Conservation (phyloP, 2,113 vertebrate genomes). For the Apteryx mantelli region DNA sequence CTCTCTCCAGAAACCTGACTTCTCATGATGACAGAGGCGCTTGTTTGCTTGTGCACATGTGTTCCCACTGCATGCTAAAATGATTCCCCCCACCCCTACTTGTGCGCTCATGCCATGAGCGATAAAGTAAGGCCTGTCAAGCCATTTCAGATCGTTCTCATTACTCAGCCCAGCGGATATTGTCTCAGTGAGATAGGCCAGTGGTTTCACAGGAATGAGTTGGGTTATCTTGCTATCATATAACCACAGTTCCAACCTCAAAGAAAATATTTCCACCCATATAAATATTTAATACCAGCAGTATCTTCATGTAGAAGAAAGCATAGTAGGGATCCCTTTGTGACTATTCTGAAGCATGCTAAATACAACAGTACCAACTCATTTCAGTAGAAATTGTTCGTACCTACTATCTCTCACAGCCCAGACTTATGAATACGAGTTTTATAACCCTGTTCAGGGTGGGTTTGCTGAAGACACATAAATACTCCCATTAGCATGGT, state of each 20-base stretch:
- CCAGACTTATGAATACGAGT: background rate
- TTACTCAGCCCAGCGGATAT: background rate
- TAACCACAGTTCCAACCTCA: background rate
- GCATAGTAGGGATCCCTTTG: background rate
- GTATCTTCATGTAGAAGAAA: background rate
- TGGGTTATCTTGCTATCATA: background rate
- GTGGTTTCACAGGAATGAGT: background rate
- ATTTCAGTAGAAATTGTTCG: background rate
- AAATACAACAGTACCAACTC: background rate
- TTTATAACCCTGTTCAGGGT: background rate
- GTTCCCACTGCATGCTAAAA: background rate
- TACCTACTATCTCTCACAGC: background rate
- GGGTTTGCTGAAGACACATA: background rate
- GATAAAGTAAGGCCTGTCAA: background rate
- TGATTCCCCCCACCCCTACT: background rate
- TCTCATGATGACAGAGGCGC: background rate
- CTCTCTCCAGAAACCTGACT: background rate
- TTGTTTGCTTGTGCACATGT: background rate
- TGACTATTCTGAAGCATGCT: background rate
- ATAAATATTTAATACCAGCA: constrained; percentile 44
- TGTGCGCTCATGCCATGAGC: background rate
- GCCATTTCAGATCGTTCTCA: background rate
- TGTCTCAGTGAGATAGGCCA: background rate
- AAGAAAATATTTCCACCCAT: constrained; percentile 30
- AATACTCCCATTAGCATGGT: background rate